Base-by-base conservation (phyloP, 1,140 invertebrate species). In the Drosophila sp. region DNA sequence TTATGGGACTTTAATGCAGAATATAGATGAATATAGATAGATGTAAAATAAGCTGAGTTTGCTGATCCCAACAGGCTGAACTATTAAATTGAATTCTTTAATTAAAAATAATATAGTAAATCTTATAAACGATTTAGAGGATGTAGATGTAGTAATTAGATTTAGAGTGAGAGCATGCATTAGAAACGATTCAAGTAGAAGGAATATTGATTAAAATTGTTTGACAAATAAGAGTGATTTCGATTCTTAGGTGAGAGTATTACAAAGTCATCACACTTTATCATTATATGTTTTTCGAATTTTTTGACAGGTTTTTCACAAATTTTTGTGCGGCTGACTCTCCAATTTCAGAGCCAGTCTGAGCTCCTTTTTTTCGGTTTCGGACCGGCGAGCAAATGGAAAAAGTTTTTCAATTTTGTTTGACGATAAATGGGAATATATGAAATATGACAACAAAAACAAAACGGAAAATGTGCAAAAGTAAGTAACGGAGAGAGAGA, bases 351-450 rank as follows among this genome's bases (percentile, higher is more conserved):
- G 65, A 55, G 58, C 35, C 35, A 10, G 66, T 68, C 76, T 76
- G n/a, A 23, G 56, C 56, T 79, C 57, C 8, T 50, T 50, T 41
- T 41, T 41, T 50, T 50, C 10, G 44, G 23, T 50, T 50, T 57
- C 17, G 76, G 69, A 72, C 70, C 60, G 79, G 61, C 66, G 66
- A 73, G 66, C 70, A 86, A 86, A 86, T 86, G 82, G 82, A 79
- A 87, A 86, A 86, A 86, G 79, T 86, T 86, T 86, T 86, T 86
- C 82, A 86, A 86, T 86, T 86, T 86, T 73, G 85, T 83, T 79
- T 87, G 83, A 87, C 82, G 79, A 86, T 87, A 87, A 86, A 82
- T 87, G 79, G 68, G 81, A 76, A 80, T 87, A 47, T 79, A 69
- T 69, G 66, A 87, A 86, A 79, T 82, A 82, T 86, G 83, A 78